These are phyloP conservation scores for Parnassius apollo DNA, from an alignment of 2,888 invertebrate genomes.

Conservation along the genomic window DNA sequence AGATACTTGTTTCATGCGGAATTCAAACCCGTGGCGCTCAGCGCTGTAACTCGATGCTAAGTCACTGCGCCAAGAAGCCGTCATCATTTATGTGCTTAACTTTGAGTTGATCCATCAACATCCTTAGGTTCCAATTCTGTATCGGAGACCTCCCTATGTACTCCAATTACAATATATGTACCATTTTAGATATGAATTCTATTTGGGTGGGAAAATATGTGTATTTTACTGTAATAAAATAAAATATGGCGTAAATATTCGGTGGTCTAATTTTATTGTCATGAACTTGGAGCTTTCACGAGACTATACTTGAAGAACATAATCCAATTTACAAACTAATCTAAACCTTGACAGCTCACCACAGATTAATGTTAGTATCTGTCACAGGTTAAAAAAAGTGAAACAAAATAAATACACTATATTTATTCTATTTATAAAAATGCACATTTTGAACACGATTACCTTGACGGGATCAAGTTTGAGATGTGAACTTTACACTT, in stretches of 20 bases:
- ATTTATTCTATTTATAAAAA: conserved; percentile 6
- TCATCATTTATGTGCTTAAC: no score
- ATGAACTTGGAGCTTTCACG: background rate
- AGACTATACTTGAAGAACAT: background rate
- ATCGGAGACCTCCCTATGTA: no score
- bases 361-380: conserved; percentile 7
- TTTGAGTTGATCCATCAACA: no score
- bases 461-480: background rate
- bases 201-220: conserved; percentile 6
- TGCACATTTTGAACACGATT: conserved; percentile 2
- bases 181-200: background rate
- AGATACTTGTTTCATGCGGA: no score
- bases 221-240: conserved; percentile 8
- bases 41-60: no score
- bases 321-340: background rate
- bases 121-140: no score
- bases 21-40: no score
- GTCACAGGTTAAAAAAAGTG: conserved; percentile 9
- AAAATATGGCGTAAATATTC: conserved; percentile 18
- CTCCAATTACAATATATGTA: background rate
- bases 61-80: no score
- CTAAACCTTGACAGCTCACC: background rate
- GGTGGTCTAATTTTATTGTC: conserved; percentile 24
- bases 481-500: background rate
- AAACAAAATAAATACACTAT: conserved; percentile 8